Conservation (phyloP, 2,113 vertebrate species). For the Pseudopipra pipra region DNA sequence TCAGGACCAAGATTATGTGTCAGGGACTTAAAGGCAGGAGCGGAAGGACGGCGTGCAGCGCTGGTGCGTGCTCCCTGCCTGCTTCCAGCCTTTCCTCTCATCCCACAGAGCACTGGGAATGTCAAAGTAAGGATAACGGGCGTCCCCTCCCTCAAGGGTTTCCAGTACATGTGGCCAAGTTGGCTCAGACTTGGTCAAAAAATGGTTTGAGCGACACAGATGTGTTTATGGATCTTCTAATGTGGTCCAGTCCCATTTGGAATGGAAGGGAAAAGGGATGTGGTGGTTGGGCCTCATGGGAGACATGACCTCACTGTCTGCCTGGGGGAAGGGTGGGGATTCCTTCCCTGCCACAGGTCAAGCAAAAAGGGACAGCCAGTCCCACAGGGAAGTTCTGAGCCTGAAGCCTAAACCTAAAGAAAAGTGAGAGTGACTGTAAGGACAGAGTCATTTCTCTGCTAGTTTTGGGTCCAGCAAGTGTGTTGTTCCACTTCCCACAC, state of each 20-base stretch:
- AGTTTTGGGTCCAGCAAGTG: not conserved
- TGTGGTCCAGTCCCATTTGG: not conserved
- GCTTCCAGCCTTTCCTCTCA: constrained; percentile 44
- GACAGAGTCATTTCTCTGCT: not conserved
- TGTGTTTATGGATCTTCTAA: not conserved
- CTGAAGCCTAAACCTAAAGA: not conserved
- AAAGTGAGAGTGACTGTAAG: fast-evolving
- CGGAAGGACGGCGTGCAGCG: not conserved
- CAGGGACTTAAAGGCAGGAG: constrained; percentile 20
- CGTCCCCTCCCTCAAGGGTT: not conserved
- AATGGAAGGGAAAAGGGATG: not conserved
- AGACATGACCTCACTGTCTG: not conserved
- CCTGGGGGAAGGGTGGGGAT: not conserved
- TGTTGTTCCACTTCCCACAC: not conserved
- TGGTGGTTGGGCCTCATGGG: fast-evolving
- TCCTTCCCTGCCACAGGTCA: not conserved
- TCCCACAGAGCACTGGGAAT: not conserved
- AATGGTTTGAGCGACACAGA: not conserved
- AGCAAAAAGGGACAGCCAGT: not conserved
- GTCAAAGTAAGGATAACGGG: not conserved
- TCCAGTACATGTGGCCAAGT: not conserved
- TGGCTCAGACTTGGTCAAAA: not conserved
- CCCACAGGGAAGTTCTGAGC: fast-evolving
- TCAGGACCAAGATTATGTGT: constrained; percentile 66
- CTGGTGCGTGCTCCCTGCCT: not conserved